Percentiles rank a stretch among this genome's conserved stretches.
These are phyloP conservation scores for Hyles vespertilio DNA, from an alignment of 1,140 invertebrate genomes.

Conservation along the genomic window DNA sequence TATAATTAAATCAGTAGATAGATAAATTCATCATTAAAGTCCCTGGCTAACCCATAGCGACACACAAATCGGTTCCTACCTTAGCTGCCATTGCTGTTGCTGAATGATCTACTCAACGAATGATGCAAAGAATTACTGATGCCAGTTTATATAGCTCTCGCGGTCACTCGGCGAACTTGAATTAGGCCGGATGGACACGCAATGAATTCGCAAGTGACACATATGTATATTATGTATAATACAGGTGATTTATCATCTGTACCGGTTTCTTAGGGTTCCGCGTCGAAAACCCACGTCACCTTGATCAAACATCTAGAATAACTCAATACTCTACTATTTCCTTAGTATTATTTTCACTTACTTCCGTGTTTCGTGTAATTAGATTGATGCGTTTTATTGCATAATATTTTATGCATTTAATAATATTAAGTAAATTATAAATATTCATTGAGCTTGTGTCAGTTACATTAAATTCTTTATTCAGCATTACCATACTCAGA, in stretches of 20 bases:
- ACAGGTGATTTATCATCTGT: neutral
- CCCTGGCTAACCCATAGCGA: neutral
- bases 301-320: slow-evolving; percentile 1
- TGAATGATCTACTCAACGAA: slow-evolving; percentile 33
- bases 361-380: neutral
- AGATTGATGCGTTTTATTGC: neutral
- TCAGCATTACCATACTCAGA: too few relatives aligned
- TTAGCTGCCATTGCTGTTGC: slow-evolving; percentile 46
- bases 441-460: too few relatives aligned
- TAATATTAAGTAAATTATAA: too few relatives aligned
- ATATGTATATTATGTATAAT: neutral
- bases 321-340: neutral
- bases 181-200: slow-evolving; percentile 3
- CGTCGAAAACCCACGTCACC: slow-evolving; percentile 1
- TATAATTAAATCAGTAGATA: too few relatives aligned
- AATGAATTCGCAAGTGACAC: too few relatives aligned
- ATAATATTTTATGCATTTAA: too few relatives aligned
- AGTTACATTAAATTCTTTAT: too few relatives aligned
- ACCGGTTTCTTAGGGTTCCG: neutral
- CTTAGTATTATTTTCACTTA: neutral
- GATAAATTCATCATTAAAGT: too few relatives aligned
- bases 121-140: slow-evolving; percentile 25
- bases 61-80: slow-evolving; percentile 22
- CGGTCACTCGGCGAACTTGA: slow-evolving; percentile 34
- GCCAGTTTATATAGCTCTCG: slow-evolving; percentile 2